A percentile compares a stretch with the other conserved stretches of the same genome.
Conservation (phyloP, 2,888 invertebrate genomes). For the Allophyes oxyacanthae region DNA sequence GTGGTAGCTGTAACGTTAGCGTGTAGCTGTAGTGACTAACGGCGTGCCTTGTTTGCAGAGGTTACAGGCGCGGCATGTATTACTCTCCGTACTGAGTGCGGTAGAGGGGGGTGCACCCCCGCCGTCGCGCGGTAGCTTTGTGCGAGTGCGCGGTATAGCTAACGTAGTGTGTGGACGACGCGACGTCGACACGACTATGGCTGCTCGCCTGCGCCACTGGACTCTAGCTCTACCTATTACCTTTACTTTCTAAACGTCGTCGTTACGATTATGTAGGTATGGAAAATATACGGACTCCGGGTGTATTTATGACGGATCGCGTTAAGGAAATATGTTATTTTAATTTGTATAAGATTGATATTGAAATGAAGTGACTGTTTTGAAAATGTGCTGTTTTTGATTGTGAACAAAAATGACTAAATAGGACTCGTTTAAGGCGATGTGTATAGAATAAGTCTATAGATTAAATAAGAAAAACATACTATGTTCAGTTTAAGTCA, state of each 20-base stretch:
- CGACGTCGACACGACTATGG: constrained; percentile 41
- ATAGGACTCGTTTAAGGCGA: constrained; percentile 47
- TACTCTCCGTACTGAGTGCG: constrained; percentile 92
- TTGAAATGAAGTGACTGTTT: constrained; percentile 55
- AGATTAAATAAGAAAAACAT: constrained; percentile 33
- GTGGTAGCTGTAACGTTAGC: constrained; percentile 50
- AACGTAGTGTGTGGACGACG: constrained; percentile 51
- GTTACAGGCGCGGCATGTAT: constrained; percentile 91
- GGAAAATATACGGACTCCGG: constrained; percentile 38
- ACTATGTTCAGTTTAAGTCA: constrained; percentile 36
- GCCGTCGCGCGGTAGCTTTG: constrained; percentile 57
- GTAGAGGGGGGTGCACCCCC: constrained; percentile 67
- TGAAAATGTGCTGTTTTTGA: constrained; percentile 53
- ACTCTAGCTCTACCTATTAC: constrained; percentile 49
- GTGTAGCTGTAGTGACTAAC: constrained; percentile 64
- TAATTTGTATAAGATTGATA: constrained; percentile 54
- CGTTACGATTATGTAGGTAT: constrained; percentile 46
- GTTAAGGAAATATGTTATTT: constrained; percentile 43
- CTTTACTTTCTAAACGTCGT: constrained; percentile 44
- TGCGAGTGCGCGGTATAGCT: constrained; percentile 57
- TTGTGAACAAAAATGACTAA: constrained; percentile 55
- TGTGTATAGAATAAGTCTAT: constrained; percentile 54
- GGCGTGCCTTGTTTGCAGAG: constrained; percentile 90
- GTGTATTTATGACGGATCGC: constrained; percentile 51
- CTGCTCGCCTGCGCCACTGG: constrained; percentile 51